Evolutionary conservation across 2,888 invertebrate genomes (phyloP).

Genomic region (Leptopilina syphax): DNA sequence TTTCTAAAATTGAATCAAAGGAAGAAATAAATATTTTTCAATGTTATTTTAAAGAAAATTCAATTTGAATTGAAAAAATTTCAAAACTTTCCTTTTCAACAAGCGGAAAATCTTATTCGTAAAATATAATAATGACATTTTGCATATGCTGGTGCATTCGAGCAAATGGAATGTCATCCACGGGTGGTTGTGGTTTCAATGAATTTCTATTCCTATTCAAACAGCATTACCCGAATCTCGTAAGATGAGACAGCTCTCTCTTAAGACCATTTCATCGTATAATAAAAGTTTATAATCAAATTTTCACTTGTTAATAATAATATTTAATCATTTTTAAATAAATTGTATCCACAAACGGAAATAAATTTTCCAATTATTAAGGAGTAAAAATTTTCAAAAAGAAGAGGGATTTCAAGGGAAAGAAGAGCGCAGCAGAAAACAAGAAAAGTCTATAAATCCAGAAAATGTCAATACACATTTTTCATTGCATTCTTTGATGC

Average conservation of each 20-base stretch:
- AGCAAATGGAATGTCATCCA: not conserved
- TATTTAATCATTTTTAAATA: too few species aligned
- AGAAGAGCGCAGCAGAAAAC: not conserved
- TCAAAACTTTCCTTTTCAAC: too few species aligned
- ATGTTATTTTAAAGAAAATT: too few species aligned
- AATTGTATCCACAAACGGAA: too few species aligned
- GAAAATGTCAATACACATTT: not conserved
- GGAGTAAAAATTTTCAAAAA: too few species aligned
- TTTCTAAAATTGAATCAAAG: too few species aligned
- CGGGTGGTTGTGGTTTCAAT: conserved; percentile 19
- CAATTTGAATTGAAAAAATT: too few species aligned
- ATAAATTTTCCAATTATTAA: too few species aligned
- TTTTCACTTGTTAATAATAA: too few species aligned
- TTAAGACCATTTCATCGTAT: not conserved
- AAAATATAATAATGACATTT: not conserved
- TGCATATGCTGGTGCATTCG: not conserved
- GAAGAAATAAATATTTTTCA: too few species aligned
- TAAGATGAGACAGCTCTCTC: not conserved
- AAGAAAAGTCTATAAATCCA: too few species aligned
- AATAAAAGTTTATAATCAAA: not conserved
- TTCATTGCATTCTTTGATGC: not conserved
- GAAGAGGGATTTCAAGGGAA: not conserved
- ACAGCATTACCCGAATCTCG: not conserved
- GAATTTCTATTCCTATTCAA: conserved; percentile 13
- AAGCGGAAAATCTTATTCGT: too few species aligned